Evolutionary conservation across 2,113 vertebrate genomes (phyloP).

Genomic region (Ptilonorhynchus violaceus): DNA sequence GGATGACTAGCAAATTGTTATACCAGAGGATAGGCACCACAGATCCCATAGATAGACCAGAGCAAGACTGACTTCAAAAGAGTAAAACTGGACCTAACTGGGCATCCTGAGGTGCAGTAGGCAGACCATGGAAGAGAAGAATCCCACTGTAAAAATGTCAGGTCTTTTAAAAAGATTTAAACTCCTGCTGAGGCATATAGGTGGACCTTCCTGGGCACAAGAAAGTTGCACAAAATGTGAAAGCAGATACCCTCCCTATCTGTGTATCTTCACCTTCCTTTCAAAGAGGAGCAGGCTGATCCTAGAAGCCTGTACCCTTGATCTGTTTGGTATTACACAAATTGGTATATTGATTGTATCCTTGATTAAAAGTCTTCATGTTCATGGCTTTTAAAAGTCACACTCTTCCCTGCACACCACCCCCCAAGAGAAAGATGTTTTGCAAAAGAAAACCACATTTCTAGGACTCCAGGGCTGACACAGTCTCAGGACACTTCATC

Average conservation of each 20-base stretch:
- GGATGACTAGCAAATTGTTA: not conserved
- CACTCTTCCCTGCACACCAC: not conserved
- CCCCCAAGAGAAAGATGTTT: not conserved
- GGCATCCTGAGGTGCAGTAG: not conserved
- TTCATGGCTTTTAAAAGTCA: not conserved
- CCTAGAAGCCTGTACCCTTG: not conserved
- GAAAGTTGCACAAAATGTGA: not conserved
- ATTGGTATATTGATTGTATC: not conserved
- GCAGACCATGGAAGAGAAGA: not conserved
- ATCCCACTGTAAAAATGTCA: not conserved
- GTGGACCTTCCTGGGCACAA: not conserved
- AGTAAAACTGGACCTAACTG: not conserved
- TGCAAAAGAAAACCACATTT: not conserved
- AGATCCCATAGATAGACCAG: not conserved
- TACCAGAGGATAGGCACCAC: not conserved
- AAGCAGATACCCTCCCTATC: not conserved
- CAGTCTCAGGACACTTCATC: constrained; percentile 6
- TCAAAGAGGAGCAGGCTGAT: not conserved
- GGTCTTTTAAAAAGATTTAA: not conserved
- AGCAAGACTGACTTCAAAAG: not conserved
- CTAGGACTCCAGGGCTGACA: not conserved
- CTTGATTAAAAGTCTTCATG: not conserved
- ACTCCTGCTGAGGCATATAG: accelerated
- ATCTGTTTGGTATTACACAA: not conserved
- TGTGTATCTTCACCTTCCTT: not conserved